Base-by-base conservation (phyloP, 2,888 invertebrate genomes). In the Ctenicera cuprea region DNA sequence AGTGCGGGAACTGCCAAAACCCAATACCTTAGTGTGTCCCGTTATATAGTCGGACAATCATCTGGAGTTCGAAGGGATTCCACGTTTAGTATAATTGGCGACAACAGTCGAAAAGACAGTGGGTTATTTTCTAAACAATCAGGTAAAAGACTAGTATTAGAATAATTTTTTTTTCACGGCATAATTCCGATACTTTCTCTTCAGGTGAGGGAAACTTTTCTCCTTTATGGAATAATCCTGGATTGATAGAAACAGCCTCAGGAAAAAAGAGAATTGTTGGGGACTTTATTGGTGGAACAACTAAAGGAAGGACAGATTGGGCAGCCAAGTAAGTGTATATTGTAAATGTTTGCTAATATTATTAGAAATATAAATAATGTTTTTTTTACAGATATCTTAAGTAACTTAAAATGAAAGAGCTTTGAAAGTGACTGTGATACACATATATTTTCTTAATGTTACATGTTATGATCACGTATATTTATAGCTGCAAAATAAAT, bases 1-100 rank as follows among this genome's bases (percentile, higher is more conserved):
- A 86, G 84, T 74, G 85, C 84, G 33, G 85, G 84, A 38, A 85
- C 83, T 18, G 93, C 92, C 2, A 94, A 94, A 80, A 93, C 94
- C 81, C 93, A 94, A 76, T 95, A 95, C 87, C 87, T 95, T 77
- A 91, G 92, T 77, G 92, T 94, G 77, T 91, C 94, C 78, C 90
- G 95, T 82, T 95, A 95, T 86, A 91, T 94, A 79, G 92, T 94
- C 73, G 95, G 95, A 74, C 86, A 86, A 78, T 83, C 86, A 14
- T 81, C 85, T 4, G 83, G 81, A 26, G 76, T 81, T 7, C 80
- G 84, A 68, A 80, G 83, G 66, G 84, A 85, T 67, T 81, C 83
- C 0, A 82, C 81, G 64, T 74, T 83, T 57, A 84, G 80, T 75
- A 74, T 82, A 26, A 71, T 83, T 43, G 81, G 80, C 14, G 78